phyloP scores from a whole-genome alignment of 2,113 vertebrate species.

The Arizona elegans region DNA sequence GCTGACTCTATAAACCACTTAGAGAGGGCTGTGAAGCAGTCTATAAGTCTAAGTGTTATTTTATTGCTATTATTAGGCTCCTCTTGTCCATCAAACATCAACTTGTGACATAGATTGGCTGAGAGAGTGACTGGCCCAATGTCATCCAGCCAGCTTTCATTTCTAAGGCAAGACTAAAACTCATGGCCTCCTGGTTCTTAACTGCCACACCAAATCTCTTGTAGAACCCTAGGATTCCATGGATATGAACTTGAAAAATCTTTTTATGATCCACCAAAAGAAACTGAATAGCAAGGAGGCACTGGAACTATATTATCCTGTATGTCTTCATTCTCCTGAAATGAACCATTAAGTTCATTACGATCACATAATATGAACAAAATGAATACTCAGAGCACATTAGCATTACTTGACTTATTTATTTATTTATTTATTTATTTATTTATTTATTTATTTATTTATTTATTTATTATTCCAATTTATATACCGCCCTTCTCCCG shows the following conservation, averaged over 20 bases:
- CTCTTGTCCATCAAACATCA: neutral
- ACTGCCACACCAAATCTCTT: neutral
- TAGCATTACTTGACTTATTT: neutral
- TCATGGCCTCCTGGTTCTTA: neutral
- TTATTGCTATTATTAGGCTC: neutral
- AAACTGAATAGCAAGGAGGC: neutral
- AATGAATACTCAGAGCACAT: neutral
- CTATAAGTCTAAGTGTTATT: too few relatives aligned
- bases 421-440: too few relatives aligned
- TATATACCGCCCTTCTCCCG: too few relatives aligned
- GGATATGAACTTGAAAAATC: neutral
- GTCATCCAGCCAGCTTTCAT: neutral
- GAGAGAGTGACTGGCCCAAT: neutral
- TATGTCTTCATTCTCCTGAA: neutral
- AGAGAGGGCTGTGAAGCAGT: too few relatives aligned
- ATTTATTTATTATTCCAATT: too few relatives aligned
- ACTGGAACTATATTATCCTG: neutral
- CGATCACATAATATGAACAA: neutral
- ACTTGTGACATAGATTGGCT: neutral
- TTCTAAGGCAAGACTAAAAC: neutral
- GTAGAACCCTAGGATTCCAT: neutral
- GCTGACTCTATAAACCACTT: too few relatives aligned
- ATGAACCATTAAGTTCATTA: neutral
- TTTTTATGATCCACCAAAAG: neutral
- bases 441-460: too few relatives aligned